Conservation (phyloP, 2,888 invertebrate genomes). For the Odontocolon sp. region DNA sequence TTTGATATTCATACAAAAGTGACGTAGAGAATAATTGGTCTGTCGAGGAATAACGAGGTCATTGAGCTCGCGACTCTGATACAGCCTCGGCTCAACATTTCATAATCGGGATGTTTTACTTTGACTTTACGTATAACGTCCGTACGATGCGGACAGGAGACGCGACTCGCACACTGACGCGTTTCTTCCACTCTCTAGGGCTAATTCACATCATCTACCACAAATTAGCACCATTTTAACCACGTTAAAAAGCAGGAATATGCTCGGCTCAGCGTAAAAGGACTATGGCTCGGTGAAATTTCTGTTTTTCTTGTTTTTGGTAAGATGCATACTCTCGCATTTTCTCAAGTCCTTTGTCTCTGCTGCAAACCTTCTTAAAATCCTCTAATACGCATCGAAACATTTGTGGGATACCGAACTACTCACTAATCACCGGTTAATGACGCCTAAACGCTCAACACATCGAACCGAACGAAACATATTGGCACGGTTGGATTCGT, state of each 20-base stretch:
- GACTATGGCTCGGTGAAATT: constrained; percentile 53
- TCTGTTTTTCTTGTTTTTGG: constrained; percentile 23
- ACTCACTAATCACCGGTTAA: constrained; percentile 34
- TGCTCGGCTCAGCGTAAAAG: constrained; percentile 52
- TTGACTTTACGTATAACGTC: constrained; percentile 1
- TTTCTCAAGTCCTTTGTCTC: constrained; percentile 26
- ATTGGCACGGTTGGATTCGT: constrained; percentile 67
- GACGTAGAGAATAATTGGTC: constrained; percentile 57
- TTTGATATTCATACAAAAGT: constrained; percentile 54
- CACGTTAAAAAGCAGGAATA: constrained; percentile 62
- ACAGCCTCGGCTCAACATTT: background rate
- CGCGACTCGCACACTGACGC: constrained; percentile 37
- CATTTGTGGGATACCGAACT: constrained; percentile 13
- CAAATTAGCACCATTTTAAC: constrained; percentile 71
- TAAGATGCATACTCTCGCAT: constrained; percentile 35
- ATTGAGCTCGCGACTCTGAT: constrained; percentile 4
- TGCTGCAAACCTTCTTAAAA: constrained; percentile 5
- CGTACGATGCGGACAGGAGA: constrained; percentile 15
- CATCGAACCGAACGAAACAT: constrained; percentile 57
- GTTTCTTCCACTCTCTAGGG: constrained; percentile 24
- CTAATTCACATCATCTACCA: constrained; percentile 64
- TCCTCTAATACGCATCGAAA: background rate
- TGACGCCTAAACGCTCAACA: constrained; percentile 46
- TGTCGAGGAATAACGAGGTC: constrained; percentile 39
- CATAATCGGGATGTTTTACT: background rate